Evolutionary conservation across 2,113 vertebrate genomes (phyloP), one percentile per base, ranked within the genome.

Genomic region (Entomyzon cyanotis): DNA sequence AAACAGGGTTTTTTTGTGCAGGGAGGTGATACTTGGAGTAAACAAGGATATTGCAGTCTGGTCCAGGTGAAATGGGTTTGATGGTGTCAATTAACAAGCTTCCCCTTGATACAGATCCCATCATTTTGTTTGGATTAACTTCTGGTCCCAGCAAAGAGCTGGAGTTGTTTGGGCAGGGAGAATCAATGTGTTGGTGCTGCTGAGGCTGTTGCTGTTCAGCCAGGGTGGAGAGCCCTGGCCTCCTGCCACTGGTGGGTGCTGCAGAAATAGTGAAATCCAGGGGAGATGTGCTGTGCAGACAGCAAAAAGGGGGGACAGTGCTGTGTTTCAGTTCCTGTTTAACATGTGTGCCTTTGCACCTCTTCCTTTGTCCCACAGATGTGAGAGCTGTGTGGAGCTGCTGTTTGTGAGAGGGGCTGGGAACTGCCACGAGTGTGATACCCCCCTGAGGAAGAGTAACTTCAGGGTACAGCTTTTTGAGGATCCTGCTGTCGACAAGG

Each of bases 401-500:
- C 97, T 99, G 46, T 99, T 99, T 92, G 99, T 99, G 78, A 98
- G 99, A n/a, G 99, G 99, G 79, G 99, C 99, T 16, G 99, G 99
- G 67, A 99, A 99, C 89, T 99, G 99, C 68, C 99, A 99, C 7
- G 99, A 99, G 96, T 99, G 99, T 2, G 98, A 99, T 62, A 99
- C 99, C 10, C 99, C 99, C 19, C 98, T 99, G 83, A 97, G 99
- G 97, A 99, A 99, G 97, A 99, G 98, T 79, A 99, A 99, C 98
- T 99, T 99, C 96, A 99, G 99, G 15, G 98, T 99, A 31, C 99
- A 99, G 97, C 99, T 99, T 87, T 99, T 99, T 81, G 99, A 99
- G 92, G 99, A 99, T 95, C 99, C 99, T 19, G 97, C 98, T 33
- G 98, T 99, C 2, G 99, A 99, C 97, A 99, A 99, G 95, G 99